Conservation (phyloP, 1,140 invertebrate genomes). For the Eufriesea mexicana region DNA sequence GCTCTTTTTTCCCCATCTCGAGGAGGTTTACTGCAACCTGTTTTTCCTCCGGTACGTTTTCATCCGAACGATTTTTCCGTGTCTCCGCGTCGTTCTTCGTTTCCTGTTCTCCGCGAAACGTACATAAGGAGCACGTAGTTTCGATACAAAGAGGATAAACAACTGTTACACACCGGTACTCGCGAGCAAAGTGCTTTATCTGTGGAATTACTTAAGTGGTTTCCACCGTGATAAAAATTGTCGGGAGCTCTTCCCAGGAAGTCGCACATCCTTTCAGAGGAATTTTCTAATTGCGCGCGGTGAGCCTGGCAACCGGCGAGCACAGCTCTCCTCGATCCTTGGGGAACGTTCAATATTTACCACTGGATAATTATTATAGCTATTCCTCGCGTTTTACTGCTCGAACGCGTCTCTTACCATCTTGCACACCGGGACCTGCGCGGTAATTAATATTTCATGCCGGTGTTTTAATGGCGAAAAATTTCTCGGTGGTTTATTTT, state of each 20-base stretch:
- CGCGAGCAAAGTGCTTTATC: constrained; percentile 24
- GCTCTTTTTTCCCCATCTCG: not conserved
- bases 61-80: not conserved
- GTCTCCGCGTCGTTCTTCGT: not conserved
- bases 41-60: not conserved
- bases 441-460: not conserved
- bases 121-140: not conserved
- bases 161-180: constrained; percentile 42
- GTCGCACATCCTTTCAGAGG: constrained; percentile 27
- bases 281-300: constrained; percentile 34
- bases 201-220: constrained; percentile 31
- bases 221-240: constrained; percentile 44
- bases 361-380: not conserved
- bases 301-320: not conserved
- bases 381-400: not conserved
- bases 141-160: constrained; percentile 29
- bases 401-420: not conserved
- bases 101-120: not conserved
- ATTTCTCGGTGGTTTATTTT: not conserved
- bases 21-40: not conserved
- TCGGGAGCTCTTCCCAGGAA: constrained; percentile 40
- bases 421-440: not conserved
- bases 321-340: not conserved
- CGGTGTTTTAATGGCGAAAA: not conserved
- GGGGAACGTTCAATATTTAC: not conserved